Base-by-base conservation (phyloP, 2,888 invertebrate species). In the Oscheius sp. region DNA sequence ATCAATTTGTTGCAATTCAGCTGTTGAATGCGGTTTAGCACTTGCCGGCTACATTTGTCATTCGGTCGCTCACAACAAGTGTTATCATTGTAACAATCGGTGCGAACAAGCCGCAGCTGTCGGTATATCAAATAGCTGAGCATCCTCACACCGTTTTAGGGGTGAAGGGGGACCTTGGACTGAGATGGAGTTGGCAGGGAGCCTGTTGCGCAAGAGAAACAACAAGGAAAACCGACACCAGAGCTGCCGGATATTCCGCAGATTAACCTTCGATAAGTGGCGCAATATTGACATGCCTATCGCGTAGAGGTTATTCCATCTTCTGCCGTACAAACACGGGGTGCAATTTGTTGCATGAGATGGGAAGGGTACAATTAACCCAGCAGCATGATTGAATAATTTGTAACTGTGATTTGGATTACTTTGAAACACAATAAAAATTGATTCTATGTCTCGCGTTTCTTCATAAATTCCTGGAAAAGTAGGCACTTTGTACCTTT, bases 171-270 rank as follows among this genome's bases (percentile, higher is more conserved):
- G 34, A 55, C 55, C 55, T 55, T 55, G 55, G n/a, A 55, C 55
- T 34, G 34, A 23, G 48, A n/a, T 12, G 34, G 34, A 55, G 55
- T 55, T 55, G 55, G 20, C 34, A 29, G 12, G 8, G 31, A 20
- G 25, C 15, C 4, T 6, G 20, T 65, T 65, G 65, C 65, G 65
- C 29, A 52, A 65, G 29, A 53, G 29, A 42, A 48, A 65, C 55
- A 68, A 61, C 68, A 68, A 61, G 61, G 68, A 68, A 68, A 68
- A 58, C 68, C 68, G 68, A 68, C 68, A 66, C 68, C 68, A 61
- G 33, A 33, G 4, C 57, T 37, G 27, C 68, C 68, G 68, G 68
- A 68, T 68, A 68, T 68, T 29, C 57, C 45, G 31, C 58, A 68
- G 68, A 68, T 68, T 68, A 68, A 68, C 68, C 68, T 48, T 37